Evolutionary conservation across 2,797 vertebrate species (phyloP).

Genomic region (Eleutherodactylus coqui): DNA sequence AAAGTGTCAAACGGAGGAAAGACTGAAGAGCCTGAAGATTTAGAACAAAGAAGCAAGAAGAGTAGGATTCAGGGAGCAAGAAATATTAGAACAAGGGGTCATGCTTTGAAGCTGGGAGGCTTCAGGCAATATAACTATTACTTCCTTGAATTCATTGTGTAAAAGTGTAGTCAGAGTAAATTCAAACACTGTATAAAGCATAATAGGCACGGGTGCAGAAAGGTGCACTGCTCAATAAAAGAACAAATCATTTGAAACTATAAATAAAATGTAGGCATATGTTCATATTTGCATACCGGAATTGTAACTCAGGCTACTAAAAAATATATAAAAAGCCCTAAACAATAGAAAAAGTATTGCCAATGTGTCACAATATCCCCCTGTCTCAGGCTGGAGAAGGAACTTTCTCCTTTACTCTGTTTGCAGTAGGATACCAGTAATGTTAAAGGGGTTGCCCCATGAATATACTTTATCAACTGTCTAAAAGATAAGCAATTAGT

Average conservation of each 20-base stretch:
- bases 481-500: too few relatives aligned
- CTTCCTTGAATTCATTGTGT: slow-evolving; percentile 7
- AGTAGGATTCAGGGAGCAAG: slow-evolving; percentile 24
- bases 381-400: background rate
- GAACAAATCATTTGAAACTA: background rate
- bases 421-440: too few relatives aligned
- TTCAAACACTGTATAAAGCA: slow-evolving; percentile 12
- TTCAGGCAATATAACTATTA: slow-evolving; percentile 18
- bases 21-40: slow-evolving; percentile 20
- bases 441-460: too few relatives aligned
- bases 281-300: background rate
- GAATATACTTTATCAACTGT: too few relatives aligned
- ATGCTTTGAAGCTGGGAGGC: slow-evolving; percentile 26
- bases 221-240: background rate
- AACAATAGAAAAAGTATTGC: too few relatives aligned
- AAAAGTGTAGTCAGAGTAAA: slow-evolving; percentile 1
- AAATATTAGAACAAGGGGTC: slow-evolving; percentile 31
- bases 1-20: background rate
- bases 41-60: slow-evolving; percentile 4
- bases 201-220: background rate
- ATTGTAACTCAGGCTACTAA: background rate
- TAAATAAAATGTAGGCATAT: background rate
- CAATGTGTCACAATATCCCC: too few relatives aligned
- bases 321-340: background rate
- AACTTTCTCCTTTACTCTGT: too few relatives aligned